Evolutionary conservation across 2,888 invertebrate species (phyloP).

Genomic region (Emmelina monodactyla): DNA sequence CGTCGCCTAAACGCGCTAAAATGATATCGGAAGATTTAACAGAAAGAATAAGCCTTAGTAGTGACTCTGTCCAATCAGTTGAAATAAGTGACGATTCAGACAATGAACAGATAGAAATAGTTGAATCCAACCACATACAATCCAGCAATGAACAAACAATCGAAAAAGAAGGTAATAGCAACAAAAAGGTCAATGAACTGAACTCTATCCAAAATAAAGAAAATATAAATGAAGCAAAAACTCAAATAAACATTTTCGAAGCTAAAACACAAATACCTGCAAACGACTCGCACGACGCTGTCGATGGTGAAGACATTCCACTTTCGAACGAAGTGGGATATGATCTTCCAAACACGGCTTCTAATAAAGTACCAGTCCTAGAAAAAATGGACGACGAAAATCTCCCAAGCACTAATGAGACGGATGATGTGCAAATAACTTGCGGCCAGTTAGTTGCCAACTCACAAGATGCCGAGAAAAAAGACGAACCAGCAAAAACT

Average conservation of each 20-base stretch:
- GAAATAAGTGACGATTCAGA: slow-evolving; percentile 33
- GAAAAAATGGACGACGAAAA: slow-evolving; percentile 44
- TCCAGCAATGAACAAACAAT: slow-evolving; percentile 1
- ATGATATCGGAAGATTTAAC: slow-evolving; percentile 20
- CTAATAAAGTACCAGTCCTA: slow-evolving; percentile 26
- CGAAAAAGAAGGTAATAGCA: slow-evolving; percentile 4
- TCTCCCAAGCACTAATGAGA: slow-evolving; percentile 44
- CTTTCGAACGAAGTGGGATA: slow-evolving; percentile 39
- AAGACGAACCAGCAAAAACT: slow-evolving; percentile 13
- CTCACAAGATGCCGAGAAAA: slow-evolving; percentile 32
- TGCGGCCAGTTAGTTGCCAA: slow-evolving; percentile 34
- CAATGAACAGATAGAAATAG: slow-evolving; percentile 14
- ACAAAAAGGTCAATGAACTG: slow-evolving; percentile 1
- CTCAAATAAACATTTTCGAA: slow-evolving; percentile 24
- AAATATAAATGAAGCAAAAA: slow-evolving; percentile 4
- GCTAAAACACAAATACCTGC: slow-evolving; percentile 33
- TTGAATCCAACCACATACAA: slow-evolving; percentile 5
- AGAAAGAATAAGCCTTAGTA: slow-evolving; percentile 44
- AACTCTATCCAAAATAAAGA: slow-evolving; percentile 3
- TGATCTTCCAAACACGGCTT: slow-evolving; percentile 28
- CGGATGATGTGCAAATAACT: slow-evolving; percentile 49
- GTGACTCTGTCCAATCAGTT: slow-evolving; percentile 32
- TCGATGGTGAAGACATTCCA: slow-evolving; percentile 28
- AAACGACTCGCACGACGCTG: slow-evolving; percentile 24
- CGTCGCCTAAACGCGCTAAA: slow-evolving; percentile 30